Percentiles rank a stretch among this genome's conserved stretches.
Evolutionary conservation across 2,113 vertebrate genomes (phyloP).

Genomic region (Lepus timidus): DNA sequence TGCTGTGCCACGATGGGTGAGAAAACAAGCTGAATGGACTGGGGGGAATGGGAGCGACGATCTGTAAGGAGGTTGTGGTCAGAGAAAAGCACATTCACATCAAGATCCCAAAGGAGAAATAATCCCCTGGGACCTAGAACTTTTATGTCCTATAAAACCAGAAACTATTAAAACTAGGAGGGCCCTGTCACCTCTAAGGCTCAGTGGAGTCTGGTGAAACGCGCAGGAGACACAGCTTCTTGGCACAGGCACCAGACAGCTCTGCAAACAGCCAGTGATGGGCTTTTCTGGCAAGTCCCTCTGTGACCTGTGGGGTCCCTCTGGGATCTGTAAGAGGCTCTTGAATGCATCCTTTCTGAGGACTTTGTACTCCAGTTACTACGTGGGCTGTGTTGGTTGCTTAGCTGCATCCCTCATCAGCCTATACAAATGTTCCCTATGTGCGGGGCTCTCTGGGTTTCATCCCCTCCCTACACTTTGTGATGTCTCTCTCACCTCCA

Average conservation of each 20-base stretch:
- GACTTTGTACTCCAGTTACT: not conserved
- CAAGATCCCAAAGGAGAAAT: not conserved
- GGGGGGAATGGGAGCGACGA: not conserved
- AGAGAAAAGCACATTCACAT: conserved; percentile 23
- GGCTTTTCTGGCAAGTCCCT: not conserved
- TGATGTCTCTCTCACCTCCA: not conserved
- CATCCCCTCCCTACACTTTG: not conserved
- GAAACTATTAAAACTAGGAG: not conserved
- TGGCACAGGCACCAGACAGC: not conserved
- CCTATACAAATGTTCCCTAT: not conserved
- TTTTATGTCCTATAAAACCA: not conserved
- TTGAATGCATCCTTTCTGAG: not conserved
- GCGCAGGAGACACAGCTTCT: not conserved
- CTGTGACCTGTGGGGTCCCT: not conserved
- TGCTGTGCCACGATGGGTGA: not conserved
- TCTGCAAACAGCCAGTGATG: not conserved
- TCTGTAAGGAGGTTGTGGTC: not conserved
- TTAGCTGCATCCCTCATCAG: not conserved
- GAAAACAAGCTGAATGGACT: not conserved
- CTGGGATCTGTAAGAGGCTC: not conserved
- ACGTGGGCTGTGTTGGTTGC: not conserved
- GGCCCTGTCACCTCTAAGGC: not conserved
- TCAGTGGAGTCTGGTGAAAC: not conserved
- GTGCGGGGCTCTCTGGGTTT: not conserved
- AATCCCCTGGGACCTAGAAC: not conserved